phyloP scores from a whole-genome alignment of 1,140 invertebrate species.

The Habropoda laboriosa region DNA sequence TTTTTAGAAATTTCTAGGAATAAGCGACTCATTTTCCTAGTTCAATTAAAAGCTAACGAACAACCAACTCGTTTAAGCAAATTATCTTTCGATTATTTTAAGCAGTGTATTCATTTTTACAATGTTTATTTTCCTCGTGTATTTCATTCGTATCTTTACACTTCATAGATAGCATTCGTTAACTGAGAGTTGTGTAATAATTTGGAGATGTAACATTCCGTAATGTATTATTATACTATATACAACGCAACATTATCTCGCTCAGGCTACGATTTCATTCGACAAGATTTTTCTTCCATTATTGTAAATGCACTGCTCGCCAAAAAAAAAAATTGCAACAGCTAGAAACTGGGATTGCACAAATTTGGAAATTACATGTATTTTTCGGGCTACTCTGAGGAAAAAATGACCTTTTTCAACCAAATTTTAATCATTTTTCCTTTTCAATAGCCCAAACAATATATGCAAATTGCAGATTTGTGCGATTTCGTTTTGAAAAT shows the following conservation, averaged over 20 bases:
- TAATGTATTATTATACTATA: not conserved
- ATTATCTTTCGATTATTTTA: not conserved
- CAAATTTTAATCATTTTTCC: too few species aligned
- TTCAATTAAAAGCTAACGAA: not conserved
- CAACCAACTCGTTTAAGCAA: not conserved
- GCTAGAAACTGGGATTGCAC: too few species aligned
- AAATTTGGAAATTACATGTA: too few species aligned
- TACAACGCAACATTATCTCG: not conserved
- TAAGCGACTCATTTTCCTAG: not conserved
- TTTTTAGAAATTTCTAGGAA: not conserved
- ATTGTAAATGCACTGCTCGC: too few species aligned
- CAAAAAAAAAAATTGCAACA: too few species aligned
- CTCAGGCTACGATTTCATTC: not conserved
- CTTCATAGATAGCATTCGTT: not conserved
- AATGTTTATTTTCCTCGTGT: not conserved
- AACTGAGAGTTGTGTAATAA: not conserved
- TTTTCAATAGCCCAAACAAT: too few species aligned
- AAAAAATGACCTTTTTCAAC: too few species aligned
- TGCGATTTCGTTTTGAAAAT: too few species aligned
- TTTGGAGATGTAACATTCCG: not conserved
- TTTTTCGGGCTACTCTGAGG: too few species aligned
- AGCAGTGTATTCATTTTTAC: not conserved
- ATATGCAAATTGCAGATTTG: too few species aligned
- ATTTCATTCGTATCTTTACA: not conserved
- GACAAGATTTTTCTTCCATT: not conserved